Base-by-base conservation (phyloP, 2,797 vertebrate species). In the Ctenopoma multispine region DNA sequence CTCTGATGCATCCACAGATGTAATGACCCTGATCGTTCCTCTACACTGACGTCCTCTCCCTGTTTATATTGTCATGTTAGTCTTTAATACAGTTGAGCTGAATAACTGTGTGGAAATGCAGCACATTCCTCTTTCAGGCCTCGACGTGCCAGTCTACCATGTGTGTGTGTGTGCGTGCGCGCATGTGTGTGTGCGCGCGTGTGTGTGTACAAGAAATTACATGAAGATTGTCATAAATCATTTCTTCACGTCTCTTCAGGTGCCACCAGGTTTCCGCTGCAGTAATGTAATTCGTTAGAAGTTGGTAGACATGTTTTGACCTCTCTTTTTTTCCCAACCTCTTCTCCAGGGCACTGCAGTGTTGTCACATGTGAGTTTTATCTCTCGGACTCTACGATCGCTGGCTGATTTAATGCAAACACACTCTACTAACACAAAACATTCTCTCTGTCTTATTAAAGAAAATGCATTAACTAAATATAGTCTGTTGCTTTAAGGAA, bases 311-410 rank as follows among this genome's bases (percentile, higher is more conserved):
- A 18, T 41, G 38, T 41, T 41, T 46, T 43, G 41, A 43, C 41
- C 14, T 74, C 29, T 60, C 13, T 44, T 54, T 60, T 69, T 73
- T 67, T 20, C 4, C 11, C 11, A 8, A 63, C 75, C 65, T 72
- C 48, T 38, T 84, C 79, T 88, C 53, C 78, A 95, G 95, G 89
- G 86, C 80, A 89, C 15, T 70, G 83, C 91, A 77, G 86, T 90
- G 69, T 89, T 95, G 77, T 93, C 93, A 84, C 94, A 95, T 90
- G 95, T 95, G 93, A 95, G 95, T 94, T 80, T 4, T 41, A 84
- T 79, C 47, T 41, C 53, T 79, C 36, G 46, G 31, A 55, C 56
- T 63, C 51, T 21, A 66, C 75, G 72, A 29, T 48, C 36, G 75
- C 54, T 57, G 21, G 66, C 41, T 54, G 27, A 29, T 15, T 57